Percentiles rank a stretch among this genome's conserved stretches.
Conservation (phyloP, 1,140 invertebrate genomes). For the Dendroctonus valens region DNA sequence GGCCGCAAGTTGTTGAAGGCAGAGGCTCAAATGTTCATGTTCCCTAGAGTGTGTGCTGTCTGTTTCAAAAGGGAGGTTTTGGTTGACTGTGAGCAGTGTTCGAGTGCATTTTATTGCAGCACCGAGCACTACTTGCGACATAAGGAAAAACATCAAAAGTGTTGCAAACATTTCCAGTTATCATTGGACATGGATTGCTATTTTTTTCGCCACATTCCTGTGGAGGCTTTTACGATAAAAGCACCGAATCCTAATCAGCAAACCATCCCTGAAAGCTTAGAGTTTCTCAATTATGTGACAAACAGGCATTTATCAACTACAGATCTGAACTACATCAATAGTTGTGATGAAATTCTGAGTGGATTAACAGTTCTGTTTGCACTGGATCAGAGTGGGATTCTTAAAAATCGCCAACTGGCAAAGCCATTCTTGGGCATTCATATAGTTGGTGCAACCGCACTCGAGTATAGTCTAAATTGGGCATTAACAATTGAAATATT, state of each 20-base stretch:
- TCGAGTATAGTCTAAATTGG: constrained; percentile 42
- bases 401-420: constrained; percentile 27
- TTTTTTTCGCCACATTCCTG: constrained; percentile 6
- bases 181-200: constrained; percentile 35
- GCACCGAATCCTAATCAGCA: not conserved
- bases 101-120: constrained; percentile 45
- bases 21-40: constrained; percentile 46
- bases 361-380: constrained; percentile 41
- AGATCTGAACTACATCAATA: constrained; percentile 9
- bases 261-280: not conserved
- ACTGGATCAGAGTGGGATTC: constrained; percentile 33
- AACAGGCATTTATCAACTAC: not conserved
- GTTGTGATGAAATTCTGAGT: constrained; percentile 20
- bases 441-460: constrained; percentile 43
- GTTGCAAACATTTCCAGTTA: constrained; percentile 40
- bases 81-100: constrained; percentile 41
- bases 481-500: constrained; percentile 39
- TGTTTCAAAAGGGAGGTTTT: constrained; percentile 38
- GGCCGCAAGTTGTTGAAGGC: constrained; percentile 25
- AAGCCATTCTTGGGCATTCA: constrained; percentile 41
- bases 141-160: constrained; percentile 35
- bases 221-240: not conserved
- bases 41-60: constrained; percentile 43
- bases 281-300: constrained; percentile 13
- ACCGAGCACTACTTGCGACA: constrained; percentile 38